Conservation (phyloP, 2,888 invertebrate species). For the Scelioninae gen. 1 region DNA sequence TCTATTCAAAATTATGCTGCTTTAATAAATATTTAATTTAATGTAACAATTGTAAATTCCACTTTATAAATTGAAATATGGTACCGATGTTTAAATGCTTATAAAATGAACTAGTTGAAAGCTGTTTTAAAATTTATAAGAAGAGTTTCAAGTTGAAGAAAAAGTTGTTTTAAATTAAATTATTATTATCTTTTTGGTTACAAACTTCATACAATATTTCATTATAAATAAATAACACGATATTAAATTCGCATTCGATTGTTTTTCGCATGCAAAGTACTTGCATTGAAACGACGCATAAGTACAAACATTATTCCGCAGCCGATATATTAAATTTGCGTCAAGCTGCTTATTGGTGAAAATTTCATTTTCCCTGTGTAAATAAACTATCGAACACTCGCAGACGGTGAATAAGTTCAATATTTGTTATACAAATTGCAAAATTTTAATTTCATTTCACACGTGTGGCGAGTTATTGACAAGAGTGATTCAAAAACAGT, state of each 20-base stretch:
- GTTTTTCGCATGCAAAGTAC: neutral
- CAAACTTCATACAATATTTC: too few species aligned
- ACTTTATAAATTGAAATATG: too few species aligned
- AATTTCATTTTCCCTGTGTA: conserved; percentile 6
- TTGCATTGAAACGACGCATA: conserved; percentile 8
- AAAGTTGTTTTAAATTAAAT: too few species aligned
- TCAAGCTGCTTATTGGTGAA: conserved; percentile 8
- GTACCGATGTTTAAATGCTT: too few species aligned
- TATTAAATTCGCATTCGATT: neutral
- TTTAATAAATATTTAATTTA: too few species aligned
- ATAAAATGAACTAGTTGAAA: too few species aligned
- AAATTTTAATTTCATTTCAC: conserved; percentile 22
- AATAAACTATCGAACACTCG: conserved; percentile 9
- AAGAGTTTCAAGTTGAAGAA: too few species aligned
- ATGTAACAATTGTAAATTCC: too few species aligned
- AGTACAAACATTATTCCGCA: conserved; percentile 2
- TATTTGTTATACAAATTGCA: conserved; percentile 26
- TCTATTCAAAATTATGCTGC: too few species aligned
- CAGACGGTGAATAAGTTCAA: neutral
- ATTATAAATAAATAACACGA: too few species aligned
- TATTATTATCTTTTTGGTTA: too few species aligned
- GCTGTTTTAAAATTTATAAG: too few species aligned
- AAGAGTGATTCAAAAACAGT: neutral
- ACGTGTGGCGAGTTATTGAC: neutral
- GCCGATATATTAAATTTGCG: conserved; percentile 9